Percentiles rank a stretch among this genome's conserved stretches.
phyloP scores from a whole-genome alignment of 2,888 invertebrate species.

The Ectemnius cavifrons region DNA sequence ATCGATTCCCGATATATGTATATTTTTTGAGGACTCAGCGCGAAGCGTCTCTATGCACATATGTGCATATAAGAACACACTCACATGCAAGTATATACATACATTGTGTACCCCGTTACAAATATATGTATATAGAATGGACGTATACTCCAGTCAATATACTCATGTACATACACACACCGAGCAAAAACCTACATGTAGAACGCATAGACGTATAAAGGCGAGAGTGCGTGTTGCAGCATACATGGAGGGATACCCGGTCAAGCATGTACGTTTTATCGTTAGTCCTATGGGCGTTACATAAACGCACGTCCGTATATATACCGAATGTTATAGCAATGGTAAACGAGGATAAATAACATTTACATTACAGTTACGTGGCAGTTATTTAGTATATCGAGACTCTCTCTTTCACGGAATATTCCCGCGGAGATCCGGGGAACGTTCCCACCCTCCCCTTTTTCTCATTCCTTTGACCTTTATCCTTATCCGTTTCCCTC shows the following conservation, averaged over 20 bases:
- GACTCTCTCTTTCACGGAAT: no score
- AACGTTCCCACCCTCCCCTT: background rate
- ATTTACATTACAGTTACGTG: constrained; percentile 23
- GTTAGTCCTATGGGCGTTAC: constrained; percentile 21
- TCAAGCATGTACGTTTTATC: constrained; percentile 17
- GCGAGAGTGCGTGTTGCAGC: constrained; percentile 1
- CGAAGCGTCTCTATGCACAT: constrained; percentile 10
- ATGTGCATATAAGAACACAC: background rate
- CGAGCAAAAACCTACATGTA: background rate
- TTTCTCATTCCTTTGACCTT: constrained; percentile 7
- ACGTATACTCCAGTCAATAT: background rate
- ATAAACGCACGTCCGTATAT: constrained; percentile 15
- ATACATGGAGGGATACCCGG: background rate
- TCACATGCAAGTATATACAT: background rate
- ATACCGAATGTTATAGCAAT: constrained; percentile 23
- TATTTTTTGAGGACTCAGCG: constrained; percentile 20
- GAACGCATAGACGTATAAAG: background rate
- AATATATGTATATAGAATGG: background rate
- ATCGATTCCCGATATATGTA: constrained; percentile 25
- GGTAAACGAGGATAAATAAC: constrained; percentile 37
- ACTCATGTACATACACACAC: constrained; percentile 6
- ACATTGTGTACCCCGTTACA: background rate
- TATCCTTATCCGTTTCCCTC: background rate
- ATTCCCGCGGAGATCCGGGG: no score
- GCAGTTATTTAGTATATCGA: background rate